phyloP scores from a whole-genome alignment of 2,888 invertebrate species.

The Holacanthella duospinosa region DNA sequence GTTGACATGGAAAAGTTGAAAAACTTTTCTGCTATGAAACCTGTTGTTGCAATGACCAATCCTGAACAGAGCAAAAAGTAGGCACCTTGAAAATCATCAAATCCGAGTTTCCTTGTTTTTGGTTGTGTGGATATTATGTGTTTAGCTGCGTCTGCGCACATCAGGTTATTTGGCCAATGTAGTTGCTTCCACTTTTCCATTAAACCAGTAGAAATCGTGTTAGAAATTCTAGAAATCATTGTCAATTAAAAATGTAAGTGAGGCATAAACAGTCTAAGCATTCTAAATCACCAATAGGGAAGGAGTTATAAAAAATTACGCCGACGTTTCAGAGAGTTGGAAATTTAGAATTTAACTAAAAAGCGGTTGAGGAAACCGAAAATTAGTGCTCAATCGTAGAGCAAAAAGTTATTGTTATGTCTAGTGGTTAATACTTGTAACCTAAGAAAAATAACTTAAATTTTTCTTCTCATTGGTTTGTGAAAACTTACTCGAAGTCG shows the following conservation, averaged over 20 bases:
- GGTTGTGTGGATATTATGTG: conserved; percentile 30
- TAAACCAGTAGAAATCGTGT: conserved; percentile 26
- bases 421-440: no score
- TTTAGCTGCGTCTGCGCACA: conserved; percentile 29
- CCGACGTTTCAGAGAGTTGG: no score
- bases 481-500: conserved; percentile 27
- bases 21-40: not conserved
- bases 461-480: not conserved
- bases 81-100: conserved; percentile 32
- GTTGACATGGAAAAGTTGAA: not conserved
- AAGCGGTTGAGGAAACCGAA: no score
- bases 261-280: no score
- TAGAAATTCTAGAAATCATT: conserved; percentile 26
- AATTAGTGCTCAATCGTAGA: no score
- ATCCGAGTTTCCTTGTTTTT: conserved; percentile 23
- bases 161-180: conserved; percentile 30
- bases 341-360: no score
- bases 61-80: conserved; percentile 26
- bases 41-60: conserved; percentile 8
- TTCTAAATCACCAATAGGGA: no score
- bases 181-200: conserved; percentile 34
- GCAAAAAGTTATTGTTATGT: no score
- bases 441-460: no score
- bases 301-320: no score
- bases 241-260: not conserved